Evolutionary conservation across 2,797 vertebrate genomes (phyloP).

Genomic region (Melanotaenia nigrans): DNA sequence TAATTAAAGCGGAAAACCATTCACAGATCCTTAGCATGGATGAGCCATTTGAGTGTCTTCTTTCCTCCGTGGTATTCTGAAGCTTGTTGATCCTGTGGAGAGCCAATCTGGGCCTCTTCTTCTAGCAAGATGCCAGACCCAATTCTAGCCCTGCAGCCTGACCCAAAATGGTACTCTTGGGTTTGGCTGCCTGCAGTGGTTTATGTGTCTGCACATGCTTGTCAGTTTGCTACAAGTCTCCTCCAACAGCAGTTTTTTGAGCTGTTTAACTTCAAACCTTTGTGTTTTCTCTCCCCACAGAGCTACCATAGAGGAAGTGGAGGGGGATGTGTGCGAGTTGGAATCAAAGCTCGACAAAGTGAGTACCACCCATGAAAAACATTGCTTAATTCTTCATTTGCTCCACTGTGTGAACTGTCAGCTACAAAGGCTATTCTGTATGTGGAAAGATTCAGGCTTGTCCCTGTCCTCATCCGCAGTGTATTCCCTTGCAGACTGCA

Average conservation of each 20-base stretch:
- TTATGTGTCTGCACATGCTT: conserved; percentile 26
- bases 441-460: conserved; percentile 36
- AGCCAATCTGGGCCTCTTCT: conserved; percentile 46
- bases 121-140: conserved; percentile 46
- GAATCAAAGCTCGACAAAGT: conserved; percentile 99
- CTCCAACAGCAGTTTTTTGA: conserved; percentile 14
- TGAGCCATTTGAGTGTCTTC: conserved; percentile 26
- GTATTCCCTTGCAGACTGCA: conserved; percentile 2
- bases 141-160: conserved; percentile 47
- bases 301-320: conserved; percentile 97
- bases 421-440: conserved; percentile 22
- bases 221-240: background rate
- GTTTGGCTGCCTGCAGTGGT: conserved; percentile 45
- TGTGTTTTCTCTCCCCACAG: conserved; percentile 74
- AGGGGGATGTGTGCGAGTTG: conserved; percentile 96
- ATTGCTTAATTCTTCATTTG: conserved; percentile 64
- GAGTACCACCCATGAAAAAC: conserved; percentile 78
- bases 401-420: conserved; percentile 32
- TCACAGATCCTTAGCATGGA: conserved; percentile 1
- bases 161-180: conserved; percentile 58
- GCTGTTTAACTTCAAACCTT: conserved; percentile 26
- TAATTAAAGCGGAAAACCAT: background rate
- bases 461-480: conserved; percentile 4
- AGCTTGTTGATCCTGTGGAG: conserved; percentile 53
- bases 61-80: conserved; percentile 13